phyloP scores from a whole-genome alignment of 2,113 vertebrate species.

The Nycticorax nycticorax region DNA sequence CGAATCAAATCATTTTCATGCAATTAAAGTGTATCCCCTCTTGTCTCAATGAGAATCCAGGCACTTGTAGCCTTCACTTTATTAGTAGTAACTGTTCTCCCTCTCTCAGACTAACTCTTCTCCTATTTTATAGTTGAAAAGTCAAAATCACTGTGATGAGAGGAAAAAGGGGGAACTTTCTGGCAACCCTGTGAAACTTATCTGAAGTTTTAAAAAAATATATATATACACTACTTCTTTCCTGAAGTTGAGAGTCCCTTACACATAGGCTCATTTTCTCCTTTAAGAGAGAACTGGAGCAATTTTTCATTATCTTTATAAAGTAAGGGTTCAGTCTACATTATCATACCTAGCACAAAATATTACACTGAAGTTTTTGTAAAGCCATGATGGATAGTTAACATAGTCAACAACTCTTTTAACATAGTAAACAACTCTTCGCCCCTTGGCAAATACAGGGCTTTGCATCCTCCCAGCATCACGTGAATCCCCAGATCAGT shows the following conservation, averaged over 20 bases:
- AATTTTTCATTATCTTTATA: neutral
- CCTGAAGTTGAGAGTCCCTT: neutral
- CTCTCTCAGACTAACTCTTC: neutral
- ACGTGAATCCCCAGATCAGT: neutral
- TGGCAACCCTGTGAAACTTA: neutral
- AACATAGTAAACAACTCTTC: neutral
- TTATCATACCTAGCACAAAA: neutral
- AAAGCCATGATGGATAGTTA: neutral
- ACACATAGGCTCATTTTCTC: neutral
- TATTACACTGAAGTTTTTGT: neutral
- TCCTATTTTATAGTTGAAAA: neutral
- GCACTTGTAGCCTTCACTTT: neutral
- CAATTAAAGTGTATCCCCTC: neutral
- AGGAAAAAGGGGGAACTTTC: neutral
- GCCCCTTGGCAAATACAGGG: accelerated
- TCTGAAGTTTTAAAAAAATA: neutral
- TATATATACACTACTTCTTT: too few relatives aligned
- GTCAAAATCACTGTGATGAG: neutral
- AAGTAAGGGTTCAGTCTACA: neutral
- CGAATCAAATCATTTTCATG: neutral
- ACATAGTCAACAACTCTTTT: neutral
- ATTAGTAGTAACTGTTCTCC: neutral
- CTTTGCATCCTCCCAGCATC: neutral
- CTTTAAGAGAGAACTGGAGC: neutral
- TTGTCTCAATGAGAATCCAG: neutral